Evolutionary conservation across 2,797 vertebrate species (phyloP), one percentile per base, ranked within the genome.

Genomic region (Pantherophis vulpinus): DNA sequence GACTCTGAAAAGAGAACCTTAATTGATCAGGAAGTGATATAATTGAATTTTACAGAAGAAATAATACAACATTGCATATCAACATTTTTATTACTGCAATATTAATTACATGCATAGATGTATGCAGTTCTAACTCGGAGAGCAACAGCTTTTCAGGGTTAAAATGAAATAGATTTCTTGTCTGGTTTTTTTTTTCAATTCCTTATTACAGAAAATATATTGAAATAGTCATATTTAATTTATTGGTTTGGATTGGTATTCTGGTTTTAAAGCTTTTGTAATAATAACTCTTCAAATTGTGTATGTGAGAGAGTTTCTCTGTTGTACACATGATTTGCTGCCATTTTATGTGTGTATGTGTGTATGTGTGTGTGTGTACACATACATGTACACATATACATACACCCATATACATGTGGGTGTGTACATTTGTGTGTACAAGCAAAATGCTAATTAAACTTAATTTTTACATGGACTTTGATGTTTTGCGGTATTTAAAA

Each of bases 401-500:
- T 9, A 29, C 2, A 51, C 47, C 47, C 6, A 13, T 37, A 37
- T 32, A 37, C 14, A 74, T 20, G 16, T 74, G 32, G 16, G 7
- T 29, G 6, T 4, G 16, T 32, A 9, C 4, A 6, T 74, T 37
- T 37, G 2, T 74, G 14, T 9, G 16, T 18, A 37, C 70, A 74
- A 74, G 25, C 18, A 20, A 20, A 66, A 89, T 79, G 54, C 18
- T 70, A 59, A 90, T 58, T 56, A 92, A 93, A 51, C n/a, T 27
- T 61, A 91, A 56, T 66, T 83, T 90, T 92, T 91, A 0, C n/a
- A 1, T 92, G 16, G 74, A 90, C 94, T 93, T 86, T 87, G 29
- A 79, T 91, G 61, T 88, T 88, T 83, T 54, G 58, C 20, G 16
- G 11, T 60, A 90, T 11, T 91, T 97, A 59, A 51, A 95, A 16